Conservation (phyloP, 2,888 invertebrate species). For the Hydropsyche betteni region DNA sequence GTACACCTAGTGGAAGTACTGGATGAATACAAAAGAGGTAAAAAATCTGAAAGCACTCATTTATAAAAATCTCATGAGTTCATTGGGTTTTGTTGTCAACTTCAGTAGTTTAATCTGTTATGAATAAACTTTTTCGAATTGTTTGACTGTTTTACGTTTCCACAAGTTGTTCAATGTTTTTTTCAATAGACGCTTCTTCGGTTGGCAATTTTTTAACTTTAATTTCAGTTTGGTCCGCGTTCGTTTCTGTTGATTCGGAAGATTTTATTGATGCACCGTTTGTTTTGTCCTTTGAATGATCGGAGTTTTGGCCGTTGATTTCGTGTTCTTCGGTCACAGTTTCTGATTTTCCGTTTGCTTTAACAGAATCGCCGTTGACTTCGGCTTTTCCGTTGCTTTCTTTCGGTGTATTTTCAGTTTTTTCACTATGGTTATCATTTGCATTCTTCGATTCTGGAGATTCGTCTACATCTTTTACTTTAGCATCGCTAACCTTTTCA, state of each 20-base stretch:
- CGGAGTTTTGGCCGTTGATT: conserved; percentile 60
- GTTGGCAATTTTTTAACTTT: conserved; percentile 68
- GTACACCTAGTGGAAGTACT: not conserved
- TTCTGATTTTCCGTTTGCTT: conserved; percentile 43
- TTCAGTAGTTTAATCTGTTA: conserved; percentile 51
- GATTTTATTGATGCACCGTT: conserved; percentile 53
- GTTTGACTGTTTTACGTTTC: conserved; percentile 60
- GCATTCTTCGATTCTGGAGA: not conserved
- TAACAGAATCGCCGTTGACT: conserved; percentile 51
- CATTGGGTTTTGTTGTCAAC: conserved; percentile 54
- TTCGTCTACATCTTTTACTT: not conserved
- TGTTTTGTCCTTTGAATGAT: conserved; percentile 50
- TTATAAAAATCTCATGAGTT: conserved; percentile 19
- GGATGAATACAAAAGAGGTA: conserved; percentile 6
- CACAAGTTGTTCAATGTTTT: conserved; percentile 63
- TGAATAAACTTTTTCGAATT: not conserved
- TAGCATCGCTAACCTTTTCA: not conserved
- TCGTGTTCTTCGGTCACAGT: conserved; percentile 55
- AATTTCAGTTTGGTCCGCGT: conserved; percentile 58
- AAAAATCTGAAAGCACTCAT: conserved; percentile 10
- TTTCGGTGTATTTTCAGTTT: conserved; percentile 22
- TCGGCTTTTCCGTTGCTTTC: conserved; percentile 54
- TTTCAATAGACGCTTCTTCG: conserved; percentile 60
- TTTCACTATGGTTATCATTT: not conserved
- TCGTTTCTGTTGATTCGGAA: conserved; percentile 28